Conservation (phyloP, 2,888 invertebrate species). For the Teleogryllus oceanicus region DNA sequence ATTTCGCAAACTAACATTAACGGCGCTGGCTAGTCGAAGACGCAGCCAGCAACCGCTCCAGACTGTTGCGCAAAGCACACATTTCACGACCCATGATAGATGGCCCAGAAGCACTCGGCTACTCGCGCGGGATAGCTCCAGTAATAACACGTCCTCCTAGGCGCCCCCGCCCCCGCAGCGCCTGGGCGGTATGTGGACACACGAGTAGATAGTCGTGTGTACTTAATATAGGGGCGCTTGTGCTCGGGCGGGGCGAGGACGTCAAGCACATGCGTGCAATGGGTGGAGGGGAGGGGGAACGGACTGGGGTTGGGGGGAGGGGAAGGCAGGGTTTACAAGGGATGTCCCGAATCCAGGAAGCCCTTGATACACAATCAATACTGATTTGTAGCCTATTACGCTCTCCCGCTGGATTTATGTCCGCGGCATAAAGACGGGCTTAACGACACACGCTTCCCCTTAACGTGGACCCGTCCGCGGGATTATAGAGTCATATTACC, state of each 20-base stretch:
- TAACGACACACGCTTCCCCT: too few relatives aligned
- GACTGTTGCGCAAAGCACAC: background rate
- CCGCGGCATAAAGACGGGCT: background rate
- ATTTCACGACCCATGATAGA: background rate
- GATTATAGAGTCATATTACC: too few relatives aligned
- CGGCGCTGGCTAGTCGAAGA: too few relatives aligned
- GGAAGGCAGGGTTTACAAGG: too few relatives aligned
- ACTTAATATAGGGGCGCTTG: background rate
- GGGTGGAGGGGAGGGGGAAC: too few relatives aligned
- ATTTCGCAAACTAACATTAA: too few relatives aligned
- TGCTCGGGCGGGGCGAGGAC: background rate
- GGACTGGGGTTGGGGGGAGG: too few relatives aligned
- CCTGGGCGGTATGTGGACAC: background rate
- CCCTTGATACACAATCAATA: constrained; percentile 11
- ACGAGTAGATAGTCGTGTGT: background rate
- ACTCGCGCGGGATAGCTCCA: background rate
- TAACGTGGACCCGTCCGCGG: too few relatives aligned
- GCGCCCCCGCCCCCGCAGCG: background rate
- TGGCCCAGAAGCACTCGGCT: background rate
- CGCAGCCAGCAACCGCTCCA: background rate
- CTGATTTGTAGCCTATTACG: background rate
- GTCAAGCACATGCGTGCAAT: too few relatives aligned
- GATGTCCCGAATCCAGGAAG: background rate
- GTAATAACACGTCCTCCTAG: background rate
- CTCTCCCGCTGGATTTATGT: background rate